A percentile compares a stretch with the other conserved stretches of the same genome.
Evolutionary conservation across 2,797 vertebrate genomes (phyloP).

Genomic region (Tapera naevia): DNA sequence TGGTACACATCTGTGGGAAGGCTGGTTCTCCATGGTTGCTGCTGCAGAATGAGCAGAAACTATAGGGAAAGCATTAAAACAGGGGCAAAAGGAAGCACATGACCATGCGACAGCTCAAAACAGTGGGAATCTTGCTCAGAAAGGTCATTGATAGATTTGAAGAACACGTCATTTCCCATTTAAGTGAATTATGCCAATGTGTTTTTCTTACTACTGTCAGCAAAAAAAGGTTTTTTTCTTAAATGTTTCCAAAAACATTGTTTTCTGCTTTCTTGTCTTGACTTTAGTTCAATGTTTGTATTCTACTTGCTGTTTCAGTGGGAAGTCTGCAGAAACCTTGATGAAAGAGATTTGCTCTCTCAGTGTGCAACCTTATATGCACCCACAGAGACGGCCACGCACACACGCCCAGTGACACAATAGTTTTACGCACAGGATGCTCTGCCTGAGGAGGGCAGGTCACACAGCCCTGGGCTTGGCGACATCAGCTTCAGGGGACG

Average conservation of each 20-base stretch:
- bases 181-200: background rate
- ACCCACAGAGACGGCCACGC: background rate
- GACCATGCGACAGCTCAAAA: background rate
- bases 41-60: background rate
- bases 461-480: slow-evolving; percentile 37
- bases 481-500: background rate
- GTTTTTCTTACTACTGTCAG: slow-evolving; percentile 14
- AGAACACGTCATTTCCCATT: background rate
- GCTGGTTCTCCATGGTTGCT: background rate
- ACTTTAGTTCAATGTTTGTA: slow-evolving; percentile 32
- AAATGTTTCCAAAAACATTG: background rate
- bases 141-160: background rate
- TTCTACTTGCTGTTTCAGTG: slow-evolving; percentile 45
- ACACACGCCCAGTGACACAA: slow-evolving; percentile 66
- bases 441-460: slow-evolving; percentile 56
- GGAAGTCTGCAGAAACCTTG: slow-evolving; percentile 30
- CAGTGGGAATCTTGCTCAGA: background rate
- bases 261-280: background rate
- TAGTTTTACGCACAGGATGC: slow-evolving; percentile 82
- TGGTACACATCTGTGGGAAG: background rate
- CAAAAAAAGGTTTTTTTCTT: background rate
- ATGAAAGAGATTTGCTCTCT: slow-evolving; percentile 23
- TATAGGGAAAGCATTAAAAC: rapidly evolving
- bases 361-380: background rate
- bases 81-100: background rate